phyloP scores from a whole-genome alignment of 2,113 vertebrate genomes.

The Stigmatopora nigra region DNA sequence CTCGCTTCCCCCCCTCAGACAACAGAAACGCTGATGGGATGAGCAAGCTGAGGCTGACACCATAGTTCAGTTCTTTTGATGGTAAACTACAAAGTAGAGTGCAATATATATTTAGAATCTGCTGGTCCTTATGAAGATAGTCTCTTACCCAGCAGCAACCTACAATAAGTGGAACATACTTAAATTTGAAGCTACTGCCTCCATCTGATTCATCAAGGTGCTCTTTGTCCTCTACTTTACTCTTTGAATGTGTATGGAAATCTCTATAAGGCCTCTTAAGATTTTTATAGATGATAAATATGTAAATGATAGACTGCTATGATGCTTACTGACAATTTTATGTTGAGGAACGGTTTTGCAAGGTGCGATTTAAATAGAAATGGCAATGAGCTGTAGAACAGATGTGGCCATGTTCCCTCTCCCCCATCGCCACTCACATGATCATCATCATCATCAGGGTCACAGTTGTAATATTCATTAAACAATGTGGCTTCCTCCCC shows the following conservation, averaged over 20 bases:
- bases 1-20: constrained; percentile 28
- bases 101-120: constrained; percentile 32
- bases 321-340: neutral
- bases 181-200: neutral
- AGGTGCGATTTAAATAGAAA: constrained; percentile 3
- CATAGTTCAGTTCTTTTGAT: constrained; percentile 37
- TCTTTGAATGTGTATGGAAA: neutral
- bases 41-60: constrained; percentile 44
- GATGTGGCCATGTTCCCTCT: neutral
- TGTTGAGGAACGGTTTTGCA: neutral
- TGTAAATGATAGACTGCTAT: constrained; percentile 7
- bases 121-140: constrained; percentile 16
- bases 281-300: neutral
- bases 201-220: neutral
- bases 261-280: neutral
- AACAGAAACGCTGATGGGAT: constrained; percentile 56
- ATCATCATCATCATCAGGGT: constrained; percentile 1
- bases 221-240: neutral
- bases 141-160: constrained; percentile 19
- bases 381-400: neutral
- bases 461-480: constrained; percentile 8
- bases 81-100: constrained; percentile 38
- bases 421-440: neutral
- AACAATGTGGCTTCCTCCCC: neutral
- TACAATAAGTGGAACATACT: neutral